These are phyloP conservation scores for Carposina sasakii DNA, from an alignment of 1,140 invertebrate genomes.

Conservation along the genomic window DNA sequence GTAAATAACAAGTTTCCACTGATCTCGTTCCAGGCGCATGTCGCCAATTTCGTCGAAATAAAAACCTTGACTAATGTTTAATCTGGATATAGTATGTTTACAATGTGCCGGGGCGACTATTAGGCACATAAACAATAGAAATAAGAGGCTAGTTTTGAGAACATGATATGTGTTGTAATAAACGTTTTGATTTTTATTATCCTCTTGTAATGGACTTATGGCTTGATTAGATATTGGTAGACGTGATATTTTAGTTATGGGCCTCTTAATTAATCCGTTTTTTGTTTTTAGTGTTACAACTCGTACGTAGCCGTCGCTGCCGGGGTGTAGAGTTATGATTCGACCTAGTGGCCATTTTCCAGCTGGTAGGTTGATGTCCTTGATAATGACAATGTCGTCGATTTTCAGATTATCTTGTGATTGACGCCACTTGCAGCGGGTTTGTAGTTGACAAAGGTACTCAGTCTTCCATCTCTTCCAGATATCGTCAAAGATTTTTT, in stretches of 20 bases:
- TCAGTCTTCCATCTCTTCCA: constrained; percentile 34
- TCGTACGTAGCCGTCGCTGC: constrained; percentile 37
- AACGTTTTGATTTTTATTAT: neutral
- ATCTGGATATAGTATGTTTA: neutral
- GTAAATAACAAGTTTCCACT: constrained; percentile 26
- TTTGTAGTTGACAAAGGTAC: constrained; percentile 29
- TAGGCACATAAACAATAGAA: neutral
- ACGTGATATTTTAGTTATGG: constrained; percentile 11
- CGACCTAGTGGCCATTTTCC: constrained; percentile 38
- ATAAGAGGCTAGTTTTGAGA: neutral
- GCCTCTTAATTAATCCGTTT: constrained; percentile 8
- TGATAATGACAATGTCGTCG: constrained; percentile 30
- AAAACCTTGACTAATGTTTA: neutral
- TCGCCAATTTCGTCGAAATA: constrained; percentile 21
- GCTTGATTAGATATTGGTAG: constrained; percentile 5
- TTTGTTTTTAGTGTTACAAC: constrained; percentile 34
- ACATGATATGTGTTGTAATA: neutral
- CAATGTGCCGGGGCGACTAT: neutral
- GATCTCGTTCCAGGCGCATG: constrained; percentile 19
- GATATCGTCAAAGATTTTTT: constrained; percentile 23
- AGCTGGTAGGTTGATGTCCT: constrained; percentile 34
- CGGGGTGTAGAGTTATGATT: constrained; percentile 33
- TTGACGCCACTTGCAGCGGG: constrained; percentile 24
- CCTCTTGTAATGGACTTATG: neutral
- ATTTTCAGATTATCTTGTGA: constrained; percentile 3